phyloP scores from a whole-genome alignment of 2,113 vertebrate genomes.

The Serilophus lunatus region DNA sequence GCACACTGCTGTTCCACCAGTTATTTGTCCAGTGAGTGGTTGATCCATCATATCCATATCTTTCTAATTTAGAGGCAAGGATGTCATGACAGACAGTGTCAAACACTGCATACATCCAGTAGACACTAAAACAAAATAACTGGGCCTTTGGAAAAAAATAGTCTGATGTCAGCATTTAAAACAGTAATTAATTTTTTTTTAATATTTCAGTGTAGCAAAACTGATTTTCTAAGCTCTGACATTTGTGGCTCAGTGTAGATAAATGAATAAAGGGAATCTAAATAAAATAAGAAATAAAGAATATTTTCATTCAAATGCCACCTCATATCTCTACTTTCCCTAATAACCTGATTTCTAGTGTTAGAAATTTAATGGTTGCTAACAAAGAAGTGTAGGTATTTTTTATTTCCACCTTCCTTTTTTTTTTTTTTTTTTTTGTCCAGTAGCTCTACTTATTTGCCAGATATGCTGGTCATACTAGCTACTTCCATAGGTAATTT shows the following conservation, averaged over 20 bases:
- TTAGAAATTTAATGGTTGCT: background rate
- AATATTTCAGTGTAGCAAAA: background rate
- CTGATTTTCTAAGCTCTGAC: background rate
- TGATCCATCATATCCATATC: background rate
- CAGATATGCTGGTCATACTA: background rate
- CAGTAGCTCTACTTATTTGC: background rate
- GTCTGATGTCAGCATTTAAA: background rate
- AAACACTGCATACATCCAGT: background rate
- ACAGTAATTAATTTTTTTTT: background rate
- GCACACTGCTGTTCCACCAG: rapidly evolving
- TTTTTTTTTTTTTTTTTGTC: background rate
- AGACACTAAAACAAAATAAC: background rate
- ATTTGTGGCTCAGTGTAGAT: background rate
- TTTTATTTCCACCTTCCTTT: background rate
- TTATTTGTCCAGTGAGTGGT: background rate
- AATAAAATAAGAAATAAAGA: background rate
- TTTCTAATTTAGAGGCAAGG: background rate
- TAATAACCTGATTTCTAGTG: background rate
- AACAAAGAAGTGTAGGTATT: background rate
- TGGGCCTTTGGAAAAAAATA: background rate
- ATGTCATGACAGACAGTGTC: background rate
- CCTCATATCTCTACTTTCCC: background rate
- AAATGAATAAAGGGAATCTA: background rate
- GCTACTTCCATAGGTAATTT: background rate
- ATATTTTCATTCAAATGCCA: background rate